phyloP scores from a whole-genome alignment of 2,888 invertebrate species.

The Colletes collaris region DNA sequence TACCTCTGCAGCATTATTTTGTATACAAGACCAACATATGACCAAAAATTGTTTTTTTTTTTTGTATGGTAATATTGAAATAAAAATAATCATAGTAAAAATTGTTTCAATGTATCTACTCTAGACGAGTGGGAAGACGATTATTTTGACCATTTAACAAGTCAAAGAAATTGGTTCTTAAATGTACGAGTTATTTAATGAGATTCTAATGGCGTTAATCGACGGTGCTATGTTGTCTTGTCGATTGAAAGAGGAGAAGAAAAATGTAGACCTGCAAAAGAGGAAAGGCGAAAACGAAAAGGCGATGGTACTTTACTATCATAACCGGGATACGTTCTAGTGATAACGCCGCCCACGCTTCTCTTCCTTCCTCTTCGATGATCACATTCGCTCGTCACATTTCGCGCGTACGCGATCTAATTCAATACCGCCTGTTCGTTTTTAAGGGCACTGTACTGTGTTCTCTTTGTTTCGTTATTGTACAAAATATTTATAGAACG shows the following conservation, averaged over 20 bases:
- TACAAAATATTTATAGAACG: background rate
- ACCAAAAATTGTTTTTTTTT: no score
- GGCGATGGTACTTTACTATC: constrained; percentile 71
- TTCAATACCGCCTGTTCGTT: constrained; percentile 15
- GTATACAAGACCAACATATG: background rate
- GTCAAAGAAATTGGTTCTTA: background rate
- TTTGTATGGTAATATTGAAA: no score
- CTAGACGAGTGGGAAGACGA: background rate
- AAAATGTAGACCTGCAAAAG: background rate
- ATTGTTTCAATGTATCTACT: background rate
- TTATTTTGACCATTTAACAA: background rate
- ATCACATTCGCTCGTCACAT: constrained; percentile 51
- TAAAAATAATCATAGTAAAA: background rate
- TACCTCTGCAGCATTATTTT: background rate
- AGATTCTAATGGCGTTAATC: constrained; percentile 1
- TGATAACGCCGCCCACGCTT: constrained; percentile 74
- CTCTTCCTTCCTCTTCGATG: constrained; percentile 73
- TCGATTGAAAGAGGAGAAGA: constrained; percentile 10
- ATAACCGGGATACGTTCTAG: constrained; percentile 69
- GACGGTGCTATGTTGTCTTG: background rate
- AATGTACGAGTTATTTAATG: constrained; percentile 6
- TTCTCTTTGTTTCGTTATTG: background rate
- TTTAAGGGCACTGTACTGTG: background rate
- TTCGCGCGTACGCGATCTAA: constrained; percentile 23
- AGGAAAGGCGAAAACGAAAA: constrained; percentile 63